A percentile compares a stretch with the other conserved stretches of the same genome.
phyloP scores from a whole-genome alignment of 2,888 invertebrate species.

The Hoplodrina ambigua region DNA sequence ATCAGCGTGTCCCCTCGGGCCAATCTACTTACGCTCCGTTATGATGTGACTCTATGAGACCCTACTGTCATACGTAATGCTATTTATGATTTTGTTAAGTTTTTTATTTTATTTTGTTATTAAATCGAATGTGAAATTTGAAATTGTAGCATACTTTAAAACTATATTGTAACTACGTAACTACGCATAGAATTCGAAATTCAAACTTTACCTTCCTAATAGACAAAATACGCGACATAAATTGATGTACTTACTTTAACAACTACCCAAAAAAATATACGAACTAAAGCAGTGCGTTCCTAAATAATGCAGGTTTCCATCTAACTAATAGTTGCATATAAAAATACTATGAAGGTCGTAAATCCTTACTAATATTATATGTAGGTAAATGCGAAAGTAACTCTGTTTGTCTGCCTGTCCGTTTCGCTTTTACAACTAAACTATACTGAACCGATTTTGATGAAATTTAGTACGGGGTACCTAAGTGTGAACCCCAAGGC shows the following conservation, averaged over 20 bases:
- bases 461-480: too few relatives aligned
- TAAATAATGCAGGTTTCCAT: slow-evolving; percentile 10
- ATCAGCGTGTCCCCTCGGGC: slow-evolving; percentile 81
- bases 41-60: slow-evolving; percentile 63
- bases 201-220: too few relatives aligned
- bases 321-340: slow-evolving; percentile 22
- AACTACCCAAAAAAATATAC: not conserved
- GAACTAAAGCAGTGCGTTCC: not conserved
- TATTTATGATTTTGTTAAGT: not conserved
- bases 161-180: too few relatives aligned
- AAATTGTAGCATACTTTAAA: not conserved
- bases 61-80: slow-evolving; percentile 48
- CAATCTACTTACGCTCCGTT: slow-evolving; percentile 77
- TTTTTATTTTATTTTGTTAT: not conserved
- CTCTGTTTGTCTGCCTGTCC: too few relatives aligned
- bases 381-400: too few relatives aligned
- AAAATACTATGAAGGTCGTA: not conserved
- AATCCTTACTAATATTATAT: not conserved
- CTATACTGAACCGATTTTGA: too few relatives aligned
- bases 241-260: not conserved
- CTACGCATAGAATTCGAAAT: too few relatives aligned
- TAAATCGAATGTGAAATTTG: not conserved
- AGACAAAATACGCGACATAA: not conserved
- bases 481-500: too few relatives aligned
- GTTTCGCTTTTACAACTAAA: too few relatives aligned